phyloP scores from a whole-genome alignment of 2,113 vertebrate species.

The Sminthopsis crassicaudata region DNA sequence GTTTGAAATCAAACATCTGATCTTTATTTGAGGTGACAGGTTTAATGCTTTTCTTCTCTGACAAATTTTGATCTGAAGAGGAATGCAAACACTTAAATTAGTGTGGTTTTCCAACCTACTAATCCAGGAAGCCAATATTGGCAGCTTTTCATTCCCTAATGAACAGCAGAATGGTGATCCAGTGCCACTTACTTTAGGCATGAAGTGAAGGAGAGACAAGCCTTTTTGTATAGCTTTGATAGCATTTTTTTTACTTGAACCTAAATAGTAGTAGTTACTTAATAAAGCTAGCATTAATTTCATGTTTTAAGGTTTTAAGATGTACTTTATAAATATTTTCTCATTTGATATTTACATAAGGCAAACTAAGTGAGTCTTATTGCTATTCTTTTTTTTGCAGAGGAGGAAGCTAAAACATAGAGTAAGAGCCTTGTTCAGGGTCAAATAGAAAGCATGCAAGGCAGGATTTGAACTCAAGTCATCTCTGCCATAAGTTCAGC shows the following conservation, averaged over 20 bases:
- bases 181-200: constrained; percentile 63
- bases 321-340: neutral
- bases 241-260: constrained; percentile 53
- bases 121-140: constrained; percentile 72
- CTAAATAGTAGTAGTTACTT: neutral
- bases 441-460: neutral
- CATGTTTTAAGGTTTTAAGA: neutral
- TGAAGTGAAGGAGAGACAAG: neutral
- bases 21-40: constrained; percentile 85
- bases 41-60: constrained; percentile 86
- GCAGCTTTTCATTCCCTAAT: constrained; percentile 69
- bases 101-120: constrained; percentile 72
- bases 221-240: constrained; percentile 44
- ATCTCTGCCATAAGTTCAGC: neutral
- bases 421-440: neutral
- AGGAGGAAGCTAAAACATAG: neutral
- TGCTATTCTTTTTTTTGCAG: neutral
- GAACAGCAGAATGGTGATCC: constrained; percentile 72
- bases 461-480: neutral
- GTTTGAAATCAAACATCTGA: constrained; percentile 88
- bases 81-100: constrained; percentile 83
- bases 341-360: neutral
- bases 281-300: neutral
- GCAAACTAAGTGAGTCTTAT: neutral
- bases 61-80: constrained; percentile 83